These are phyloP conservation scores for Sminthurinus aureus DNA, from an alignment of 2,888 invertebrate genomes.

Conservation along the genomic window DNA sequence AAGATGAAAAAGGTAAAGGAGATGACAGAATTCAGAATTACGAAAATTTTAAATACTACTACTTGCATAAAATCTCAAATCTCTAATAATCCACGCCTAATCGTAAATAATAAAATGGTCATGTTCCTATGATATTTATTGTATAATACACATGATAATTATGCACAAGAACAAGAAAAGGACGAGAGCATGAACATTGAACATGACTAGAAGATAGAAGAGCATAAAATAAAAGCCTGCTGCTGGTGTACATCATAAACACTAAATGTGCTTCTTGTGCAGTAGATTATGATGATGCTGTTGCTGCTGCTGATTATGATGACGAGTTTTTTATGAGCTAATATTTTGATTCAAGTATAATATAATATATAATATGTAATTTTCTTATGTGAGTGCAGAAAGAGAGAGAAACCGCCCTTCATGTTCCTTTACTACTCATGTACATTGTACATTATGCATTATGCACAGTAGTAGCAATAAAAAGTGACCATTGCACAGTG, in stretches of 20 bases:
- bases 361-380: not conserved
- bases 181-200: not conserved
- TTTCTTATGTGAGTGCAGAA: not conserved
- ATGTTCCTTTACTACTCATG: too few species aligned
- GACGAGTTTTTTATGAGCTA: not conserved
- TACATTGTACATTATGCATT: too few species aligned
- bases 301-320: too few species aligned
- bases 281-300: too few species aligned
- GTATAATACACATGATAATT: constrained; percentile 17
- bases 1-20: too few species aligned
- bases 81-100: constrained; percentile 8
- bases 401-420: not conserved
- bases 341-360: not conserved
- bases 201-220: too few species aligned
- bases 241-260: not conserved
- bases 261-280: too few species aligned
- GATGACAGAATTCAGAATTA: too few species aligned
- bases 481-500: too few species aligned
- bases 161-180: constrained; percentile 3
- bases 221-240: not conserved
- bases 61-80: not conserved
- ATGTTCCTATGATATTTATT: too few species aligned
- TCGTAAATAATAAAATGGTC: constrained; percentile 1
- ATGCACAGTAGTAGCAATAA: too few species aligned
- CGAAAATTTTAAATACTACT: too few species aligned